Base-by-base conservation (phyloP, 2,888 invertebrate species). In the Drosophila kambysellisi region DNA sequence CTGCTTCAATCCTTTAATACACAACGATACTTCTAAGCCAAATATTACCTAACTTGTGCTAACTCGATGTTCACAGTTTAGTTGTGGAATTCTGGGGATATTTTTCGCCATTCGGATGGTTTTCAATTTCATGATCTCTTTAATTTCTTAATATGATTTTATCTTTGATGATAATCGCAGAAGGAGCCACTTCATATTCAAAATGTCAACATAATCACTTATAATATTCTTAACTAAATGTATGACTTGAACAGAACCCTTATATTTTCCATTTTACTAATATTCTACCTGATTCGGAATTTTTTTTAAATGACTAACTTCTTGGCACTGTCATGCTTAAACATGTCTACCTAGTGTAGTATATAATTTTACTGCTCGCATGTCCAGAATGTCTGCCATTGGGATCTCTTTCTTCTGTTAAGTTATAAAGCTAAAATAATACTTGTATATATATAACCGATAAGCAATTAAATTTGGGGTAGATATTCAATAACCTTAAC, bases 401-500 rank as follows among this genome's bases (percentile, higher is more conserved):
- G 33, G 35, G 1, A 25, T 6, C 32, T 17, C 3, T 12, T 33
- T 17, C 17, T 15, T 1, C 3, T 25, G n/a, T 52, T 33, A 33
- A 12, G 25, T 17, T 12, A 4, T 37, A 56, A 43, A 15, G 7
- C 35, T 29, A 37, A 25, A 25, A 33, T 41, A 33, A 6, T 6
- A 29, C 12, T 29, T 29, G 29, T 46, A 15, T 8, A 41, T 41
- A 39, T 33, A 33, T 35, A 59, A 35, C 15, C n/a, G 41, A 12
- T 65, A 51, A 59, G 33, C 32, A 25, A 35, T 60, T 60, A 30
- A 32, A 29, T 20, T 58, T 30, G 46, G 62, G 70, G 29, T 52
- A 62, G 46, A 29, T 15, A 25, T 25, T 57, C 51, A 66, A 70
- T 60, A 53, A 64, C 37, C 70, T 89, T 76, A 56, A 68, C 70